Conservation (phyloP, 2,113 vertebrate species). For the Microcebus lehilahytsara region DNA sequence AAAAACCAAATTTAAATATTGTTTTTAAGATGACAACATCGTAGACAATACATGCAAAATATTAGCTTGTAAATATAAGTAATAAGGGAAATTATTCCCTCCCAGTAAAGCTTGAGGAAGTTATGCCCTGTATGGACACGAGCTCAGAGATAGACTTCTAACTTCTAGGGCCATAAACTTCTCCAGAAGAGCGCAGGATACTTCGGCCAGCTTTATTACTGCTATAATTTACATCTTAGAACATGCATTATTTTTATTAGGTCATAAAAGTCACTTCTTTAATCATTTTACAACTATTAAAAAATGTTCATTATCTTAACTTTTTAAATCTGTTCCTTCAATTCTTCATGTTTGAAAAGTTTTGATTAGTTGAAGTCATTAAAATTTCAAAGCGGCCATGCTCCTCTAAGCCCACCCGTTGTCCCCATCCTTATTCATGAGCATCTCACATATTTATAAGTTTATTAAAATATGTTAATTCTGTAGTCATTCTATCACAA, state of each 20-base stretch:
- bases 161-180: background rate
- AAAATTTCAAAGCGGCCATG: background rate
- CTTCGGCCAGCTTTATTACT: background rate
- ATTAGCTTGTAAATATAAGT: background rate
- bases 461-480: background rate
- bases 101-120: background rate
- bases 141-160: too few species aligned
- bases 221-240: background rate
- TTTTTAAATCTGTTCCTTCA: background rate
- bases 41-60: background rate
- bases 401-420: background rate
- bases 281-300: background rate
- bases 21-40: background rate
- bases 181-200: background rate
- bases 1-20: background rate
- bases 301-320: background rate
- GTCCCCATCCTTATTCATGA: too few species aligned
- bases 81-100: background rate
- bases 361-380: background rate
- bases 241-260: too few species aligned
- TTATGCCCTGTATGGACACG: fast-evolving
- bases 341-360: background rate
- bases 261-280: background rate
- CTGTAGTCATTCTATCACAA: background rate
- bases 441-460: background rate